A percentile compares a stretch with the other conserved stretches of the same genome.
These are phyloP conservation scores for Caenorhabditis uteleia DNA, from an alignment of 2,888 invertebrate species.

Conservation along the genomic window DNA sequence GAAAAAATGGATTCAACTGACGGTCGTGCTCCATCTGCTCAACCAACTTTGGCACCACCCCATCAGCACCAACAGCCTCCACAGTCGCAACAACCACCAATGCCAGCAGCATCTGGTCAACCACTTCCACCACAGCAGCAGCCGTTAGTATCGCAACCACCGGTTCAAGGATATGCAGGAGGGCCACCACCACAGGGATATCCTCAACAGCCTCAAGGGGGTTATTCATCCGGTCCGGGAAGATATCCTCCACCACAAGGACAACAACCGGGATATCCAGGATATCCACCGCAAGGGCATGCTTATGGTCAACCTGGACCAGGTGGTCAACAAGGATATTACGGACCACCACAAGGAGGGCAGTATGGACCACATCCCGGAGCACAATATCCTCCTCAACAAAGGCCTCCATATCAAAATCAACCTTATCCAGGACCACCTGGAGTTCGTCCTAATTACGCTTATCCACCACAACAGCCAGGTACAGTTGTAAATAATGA, in stretches of 20 bases:
- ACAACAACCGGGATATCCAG: slow-evolving; percentile 17
- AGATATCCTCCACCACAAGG: slow-evolving; percentile 32
- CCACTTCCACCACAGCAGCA: slow-evolving; percentile 8
- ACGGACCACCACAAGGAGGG: slow-evolving; percentile 26
- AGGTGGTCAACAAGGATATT: slow-evolving; percentile 16
- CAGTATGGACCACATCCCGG: slow-evolving; percentile 23
- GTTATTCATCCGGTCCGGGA: slow-evolving; percentile 9
- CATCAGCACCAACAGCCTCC: slow-evolving; percentile 14
- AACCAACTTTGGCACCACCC: slow-evolving; percentile 7
- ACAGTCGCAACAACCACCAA: slow-evolving; percentile 7
- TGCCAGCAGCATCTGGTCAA: no score
- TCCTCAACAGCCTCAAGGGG: slow-evolving; percentile 12
- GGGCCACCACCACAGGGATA: slow-evolving; percentile 22
- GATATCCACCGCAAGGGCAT: slow-evolving; percentile 29
- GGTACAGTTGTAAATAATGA: background rate
- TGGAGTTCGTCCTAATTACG: slow-evolving; percentile 23
- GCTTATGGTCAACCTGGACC: slow-evolving; percentile 19
- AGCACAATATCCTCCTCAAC: slow-evolving; percentile 33
- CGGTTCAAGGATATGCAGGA: slow-evolving; percentile 4
- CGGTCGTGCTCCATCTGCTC: slow-evolving; percentile 26
- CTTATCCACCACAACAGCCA: slow-evolving; percentile 27
- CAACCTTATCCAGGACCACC: slow-evolving; percentile 29
- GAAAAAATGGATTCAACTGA: slow-evolving; percentile 41
- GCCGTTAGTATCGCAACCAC: slow-evolving; percentile 5
- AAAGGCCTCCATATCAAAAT: slow-evolving; percentile 25